Evolutionary conservation across 2,113 vertebrate genomes (phyloP).

Genomic region (Cyprinus carpio): DNA sequence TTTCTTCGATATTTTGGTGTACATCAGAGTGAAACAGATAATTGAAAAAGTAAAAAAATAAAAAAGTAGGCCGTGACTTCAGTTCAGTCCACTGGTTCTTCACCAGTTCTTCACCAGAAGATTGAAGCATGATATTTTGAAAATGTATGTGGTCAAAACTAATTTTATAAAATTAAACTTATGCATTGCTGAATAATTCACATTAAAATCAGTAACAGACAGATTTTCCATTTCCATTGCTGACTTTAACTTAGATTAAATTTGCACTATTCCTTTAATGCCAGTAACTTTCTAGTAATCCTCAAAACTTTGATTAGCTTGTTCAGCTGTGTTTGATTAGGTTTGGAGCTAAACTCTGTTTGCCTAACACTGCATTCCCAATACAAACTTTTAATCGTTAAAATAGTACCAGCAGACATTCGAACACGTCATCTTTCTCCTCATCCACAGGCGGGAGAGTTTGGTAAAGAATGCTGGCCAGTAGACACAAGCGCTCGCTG

Average conservation of each 20-base stretch:
- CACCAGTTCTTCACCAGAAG: too few relatives aligned
- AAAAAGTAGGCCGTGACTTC: too few relatives aligned
- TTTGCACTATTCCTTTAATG: not conserved
- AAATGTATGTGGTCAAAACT: not conserved
- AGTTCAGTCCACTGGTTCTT: too few relatives aligned
- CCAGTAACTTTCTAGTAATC: too few relatives aligned
- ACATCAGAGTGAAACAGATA: not conserved
- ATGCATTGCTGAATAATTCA: not conserved
- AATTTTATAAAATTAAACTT: too few relatives aligned
- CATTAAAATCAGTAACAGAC: not conserved
- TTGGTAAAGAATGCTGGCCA: conserved; percentile 39
- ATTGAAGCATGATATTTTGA: not conserved
- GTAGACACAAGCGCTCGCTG: conserved; percentile 62
- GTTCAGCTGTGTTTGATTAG: too few relatives aligned
- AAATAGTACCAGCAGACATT: conserved; percentile 45
- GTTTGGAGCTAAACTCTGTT: too few relatives aligned
- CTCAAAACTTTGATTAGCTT: too few relatives aligned
- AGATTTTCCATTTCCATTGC: not conserved
- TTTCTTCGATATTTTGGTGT: not conserved
- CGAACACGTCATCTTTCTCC: not conserved
- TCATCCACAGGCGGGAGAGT: conserved; percentile 46
- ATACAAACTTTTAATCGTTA: conserved; percentile 52
- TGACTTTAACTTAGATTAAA: not conserved
- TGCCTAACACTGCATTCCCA: conserved; percentile 35
- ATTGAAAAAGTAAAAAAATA: not conserved